A percentile compares a stretch with the other conserved stretches of the same genome.
These are phyloP conservation scores for Eupelmus urozonus DNA, from an alignment of 2,888 invertebrate genomes.

Conservation along the genomic window DNA sequence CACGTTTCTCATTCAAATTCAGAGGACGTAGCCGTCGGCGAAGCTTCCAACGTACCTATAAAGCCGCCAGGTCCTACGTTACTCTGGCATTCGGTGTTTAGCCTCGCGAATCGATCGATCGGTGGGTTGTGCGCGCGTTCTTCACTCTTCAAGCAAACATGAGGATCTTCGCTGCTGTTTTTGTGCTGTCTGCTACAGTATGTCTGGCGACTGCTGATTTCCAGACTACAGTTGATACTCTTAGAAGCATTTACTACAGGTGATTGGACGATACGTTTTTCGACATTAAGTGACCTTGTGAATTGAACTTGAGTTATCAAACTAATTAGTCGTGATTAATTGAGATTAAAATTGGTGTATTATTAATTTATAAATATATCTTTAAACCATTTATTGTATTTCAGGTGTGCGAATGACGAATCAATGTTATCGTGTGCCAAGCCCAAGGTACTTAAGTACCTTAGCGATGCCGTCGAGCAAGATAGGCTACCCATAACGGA, in stretches of 20 bases:
- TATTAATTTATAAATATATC: too few species aligned
- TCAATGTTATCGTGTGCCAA: conserved; percentile 82
- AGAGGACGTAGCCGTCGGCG: conserved; percentile 44
- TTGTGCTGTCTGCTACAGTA: conserved; percentile 64
- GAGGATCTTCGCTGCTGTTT: conserved; percentile 69
- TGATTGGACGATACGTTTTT: conserved; percentile 58
- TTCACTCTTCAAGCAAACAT: conserved; percentile 63
- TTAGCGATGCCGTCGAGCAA: conserved; percentile 83
- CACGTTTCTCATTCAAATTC: conserved; percentile 69
- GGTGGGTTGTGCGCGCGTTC: conserved; percentile 51
- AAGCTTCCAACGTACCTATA: conserved; percentile 71
- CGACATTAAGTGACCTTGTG: conserved; percentile 21
- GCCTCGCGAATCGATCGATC: conserved; percentile 72
- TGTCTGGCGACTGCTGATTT: conserved; percentile 62
- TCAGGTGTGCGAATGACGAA: conserved; percentile 72
- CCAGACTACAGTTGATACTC: conserved; percentile 69
- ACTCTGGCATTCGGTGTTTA: conserved; percentile 75
- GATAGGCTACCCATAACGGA: conserved; percentile 87
- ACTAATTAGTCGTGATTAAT: background rate
- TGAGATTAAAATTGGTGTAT: too few species aligned
- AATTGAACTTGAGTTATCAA: background rate
- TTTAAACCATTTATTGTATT: too few species aligned
- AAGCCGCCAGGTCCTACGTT: conserved; percentile 72
- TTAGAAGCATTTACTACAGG: conserved; percentile 74
- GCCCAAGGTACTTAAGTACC: conserved; percentile 87